phyloP scores from a whole-genome alignment of 2,797 vertebrate genomes.

The Anguilla anguilla region DNA sequence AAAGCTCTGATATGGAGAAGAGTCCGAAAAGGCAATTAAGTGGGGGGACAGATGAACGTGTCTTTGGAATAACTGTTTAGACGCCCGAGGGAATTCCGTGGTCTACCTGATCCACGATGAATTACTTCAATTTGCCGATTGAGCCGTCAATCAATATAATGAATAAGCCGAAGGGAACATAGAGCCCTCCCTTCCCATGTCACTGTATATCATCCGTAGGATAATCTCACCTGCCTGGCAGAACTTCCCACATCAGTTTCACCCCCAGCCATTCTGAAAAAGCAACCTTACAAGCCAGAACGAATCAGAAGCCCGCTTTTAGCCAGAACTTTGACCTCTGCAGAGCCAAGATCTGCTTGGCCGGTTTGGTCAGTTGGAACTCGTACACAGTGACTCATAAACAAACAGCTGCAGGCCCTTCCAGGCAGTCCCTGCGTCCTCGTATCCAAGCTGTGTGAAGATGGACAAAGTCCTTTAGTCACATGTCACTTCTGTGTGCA shows the following conservation, averaged over 20 bases:
- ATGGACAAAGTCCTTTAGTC: conserved; percentile 18
- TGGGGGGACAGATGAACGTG: no score
- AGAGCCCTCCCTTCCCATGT: neutral
- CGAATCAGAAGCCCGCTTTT: conserved; percentile 35
- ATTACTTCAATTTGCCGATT: conserved; percentile 13
- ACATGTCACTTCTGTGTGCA: conserved; percentile 48
- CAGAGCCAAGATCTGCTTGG: conserved; percentile 14
- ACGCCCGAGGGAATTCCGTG: neutral
- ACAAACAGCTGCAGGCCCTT: neutral
- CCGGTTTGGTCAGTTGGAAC: conserved; percentile 33
- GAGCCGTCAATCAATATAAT: conserved; percentile 3
- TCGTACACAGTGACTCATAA: conserved; percentile 7
- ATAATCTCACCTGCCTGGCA: neutral
- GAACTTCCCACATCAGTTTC: conserved; percentile 29
- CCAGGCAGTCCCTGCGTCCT: neutral
- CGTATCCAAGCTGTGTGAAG: neutral
- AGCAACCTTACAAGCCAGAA: conserved; percentile 36
- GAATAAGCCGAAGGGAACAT: conserved; percentile 14
- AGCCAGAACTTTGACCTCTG: conserved; percentile 39
- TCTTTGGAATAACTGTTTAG: neutral
- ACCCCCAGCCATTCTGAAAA: conserved; percentile 20
- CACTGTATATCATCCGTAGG: neutral
- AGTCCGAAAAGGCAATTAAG: neutral
- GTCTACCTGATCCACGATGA: neutral
- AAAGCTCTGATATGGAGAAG: neutral